Evolutionary conservation across 1,140 invertebrate genomes (phyloP).

Genomic region (Colletes gigas): DNA sequence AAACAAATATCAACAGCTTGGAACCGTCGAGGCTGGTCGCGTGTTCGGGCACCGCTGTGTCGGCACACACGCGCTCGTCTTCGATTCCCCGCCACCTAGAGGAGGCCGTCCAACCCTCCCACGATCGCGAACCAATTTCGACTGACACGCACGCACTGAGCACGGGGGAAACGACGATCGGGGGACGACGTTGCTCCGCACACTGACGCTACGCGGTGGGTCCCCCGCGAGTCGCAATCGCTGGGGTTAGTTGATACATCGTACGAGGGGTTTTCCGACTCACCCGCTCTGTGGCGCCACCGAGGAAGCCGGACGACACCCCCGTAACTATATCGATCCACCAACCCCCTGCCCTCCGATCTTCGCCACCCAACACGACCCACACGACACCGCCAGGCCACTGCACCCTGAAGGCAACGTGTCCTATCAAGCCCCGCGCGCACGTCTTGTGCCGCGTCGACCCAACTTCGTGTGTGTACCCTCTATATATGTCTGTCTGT

Average conservation of each 20-base stretch:
- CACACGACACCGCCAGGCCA: constrained; percentile 69
- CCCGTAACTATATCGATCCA: constrained; percentile 77
- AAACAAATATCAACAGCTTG: constrained; percentile 55
- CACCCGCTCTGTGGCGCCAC: constrained; percentile 70
- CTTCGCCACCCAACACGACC: constrained; percentile 53
- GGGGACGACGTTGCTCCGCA: constrained; percentile 50
- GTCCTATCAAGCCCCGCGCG: constrained; percentile 55
- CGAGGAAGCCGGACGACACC: constrained; percentile 75
- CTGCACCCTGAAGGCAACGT: constrained; percentile 71
- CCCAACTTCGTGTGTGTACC: background rate
- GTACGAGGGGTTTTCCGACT: constrained; percentile 58
- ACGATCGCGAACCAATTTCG: background rate
- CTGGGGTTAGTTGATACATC: constrained; percentile 60
- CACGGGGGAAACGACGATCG: constrained; percentile 3
- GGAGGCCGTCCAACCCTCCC: too few species aligned
- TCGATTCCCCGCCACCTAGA: background rate
- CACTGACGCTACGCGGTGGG: constrained; percentile 51
- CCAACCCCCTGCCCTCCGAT: constrained; percentile 24
- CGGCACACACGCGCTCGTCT: constrained; percentile 28
- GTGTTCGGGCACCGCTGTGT: constrained; percentile 6
- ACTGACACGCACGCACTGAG: constrained; percentile 17
- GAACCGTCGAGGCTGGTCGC: constrained; percentile 13
- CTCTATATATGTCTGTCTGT: background rate
- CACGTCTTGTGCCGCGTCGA: background rate
- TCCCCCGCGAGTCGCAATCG: constrained; percentile 39